These are phyloP conservation scores for Arvicola amphibius DNA, from an alignment of 2,797 vertebrate species.

Conservation along the genomic window DNA sequence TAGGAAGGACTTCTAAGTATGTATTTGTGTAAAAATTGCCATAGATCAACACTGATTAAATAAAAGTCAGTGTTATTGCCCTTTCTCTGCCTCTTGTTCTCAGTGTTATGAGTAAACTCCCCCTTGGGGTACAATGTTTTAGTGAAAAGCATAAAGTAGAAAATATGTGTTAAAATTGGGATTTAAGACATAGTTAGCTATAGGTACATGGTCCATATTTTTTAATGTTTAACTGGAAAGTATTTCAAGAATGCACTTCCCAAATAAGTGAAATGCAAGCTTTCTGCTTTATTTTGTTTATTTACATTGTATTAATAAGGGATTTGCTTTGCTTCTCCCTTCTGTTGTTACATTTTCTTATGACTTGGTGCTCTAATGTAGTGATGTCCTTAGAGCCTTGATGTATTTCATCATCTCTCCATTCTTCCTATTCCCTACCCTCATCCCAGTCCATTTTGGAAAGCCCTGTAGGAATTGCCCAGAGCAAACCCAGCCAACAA, in stretches of 20 bases:
- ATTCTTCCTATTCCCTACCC: not conserved
- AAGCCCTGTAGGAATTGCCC: not conserved
- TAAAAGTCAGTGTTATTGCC: not conserved
- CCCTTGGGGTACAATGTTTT: not conserved
- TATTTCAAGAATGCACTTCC: not conserved
- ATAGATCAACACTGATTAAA: not conserved
- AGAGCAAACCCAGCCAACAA: not conserved
- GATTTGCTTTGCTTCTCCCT: constrained; percentile 7
- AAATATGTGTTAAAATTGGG: constrained; percentile 5
- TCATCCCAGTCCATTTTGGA: not conserved
- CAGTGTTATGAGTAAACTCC: not conserved
- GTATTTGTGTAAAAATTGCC: not conserved
- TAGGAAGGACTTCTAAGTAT: not conserved
- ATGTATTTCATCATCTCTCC: not conserved
- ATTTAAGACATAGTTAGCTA: not conserved
- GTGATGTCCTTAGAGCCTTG: not conserved
- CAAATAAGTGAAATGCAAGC: constrained; percentile 8
- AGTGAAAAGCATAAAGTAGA: not conserved
- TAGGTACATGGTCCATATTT: not conserved
- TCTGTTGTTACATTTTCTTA: constrained; percentile 18
- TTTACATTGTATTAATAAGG: not conserved
- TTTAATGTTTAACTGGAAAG: not conserved
- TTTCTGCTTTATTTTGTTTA: not conserved
- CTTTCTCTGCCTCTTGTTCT: not conserved
- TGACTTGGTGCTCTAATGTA: not conserved